A percentile compares a stretch with the other conserved stretches of the same genome.
Evolutionary conservation across 2,888 invertebrate species (phyloP).

Genomic region (Halocaridina rubra): DNA sequence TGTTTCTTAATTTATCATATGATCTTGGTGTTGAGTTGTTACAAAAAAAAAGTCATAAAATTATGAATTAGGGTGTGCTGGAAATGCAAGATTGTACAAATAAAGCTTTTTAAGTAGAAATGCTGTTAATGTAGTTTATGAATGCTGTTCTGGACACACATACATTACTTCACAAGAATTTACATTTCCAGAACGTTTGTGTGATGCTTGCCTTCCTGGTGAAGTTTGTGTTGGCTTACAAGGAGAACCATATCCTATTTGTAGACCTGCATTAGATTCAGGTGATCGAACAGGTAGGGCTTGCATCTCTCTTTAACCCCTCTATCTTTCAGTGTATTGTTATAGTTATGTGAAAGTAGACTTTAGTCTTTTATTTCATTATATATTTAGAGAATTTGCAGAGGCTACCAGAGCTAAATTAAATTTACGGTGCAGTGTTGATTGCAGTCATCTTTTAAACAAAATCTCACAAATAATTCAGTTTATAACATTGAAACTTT

Average conservation of each 20-base stretch:
- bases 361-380: background rate
- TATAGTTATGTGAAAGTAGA: background rate
- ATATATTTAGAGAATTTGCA: background rate
- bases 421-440: too few species aligned
- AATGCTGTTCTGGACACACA: background rate
- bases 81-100: too few species aligned
- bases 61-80: too few species aligned
- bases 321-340: background rate
- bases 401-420: background rate
- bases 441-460: too few species aligned
- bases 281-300: conserved; percentile 73
- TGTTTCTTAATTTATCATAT: too few species aligned
- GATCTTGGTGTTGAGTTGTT: too few species aligned
- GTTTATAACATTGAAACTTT: too few species aligned
- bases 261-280: conserved; percentile 72
- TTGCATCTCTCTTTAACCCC: too few species aligned
- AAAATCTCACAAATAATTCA: too few species aligned
- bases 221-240: conserved; percentile 76
- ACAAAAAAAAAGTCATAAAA: too few species aligned
- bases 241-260: conserved; percentile 74
- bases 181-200: conserved; percentile 57
- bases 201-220: conserved; percentile 64
- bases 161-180: background rate
- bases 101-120: too few species aligned
- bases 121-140: background rate